phyloP scores from a whole-genome alignment of 92 coral and sea anemone species.

The Porites evermanni region DNA sequence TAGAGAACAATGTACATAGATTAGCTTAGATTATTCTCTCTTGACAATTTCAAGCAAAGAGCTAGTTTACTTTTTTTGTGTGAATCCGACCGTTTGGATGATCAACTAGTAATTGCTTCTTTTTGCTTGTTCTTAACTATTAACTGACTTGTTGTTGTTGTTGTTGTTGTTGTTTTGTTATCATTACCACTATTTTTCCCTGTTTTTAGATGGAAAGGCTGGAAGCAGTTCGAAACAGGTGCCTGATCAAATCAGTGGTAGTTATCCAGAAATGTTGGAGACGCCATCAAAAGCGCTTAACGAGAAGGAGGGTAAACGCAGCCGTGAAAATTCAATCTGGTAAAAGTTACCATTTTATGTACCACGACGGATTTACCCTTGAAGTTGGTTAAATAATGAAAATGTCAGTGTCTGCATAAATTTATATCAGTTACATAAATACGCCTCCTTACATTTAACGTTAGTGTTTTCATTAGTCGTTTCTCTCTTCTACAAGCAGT shows the following conservation, averaged over 20 bases:
- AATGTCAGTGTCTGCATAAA: no score
- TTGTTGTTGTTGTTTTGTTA: background rate
- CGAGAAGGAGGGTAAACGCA: constrained; percentile 35
- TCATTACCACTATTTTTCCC: background rate
- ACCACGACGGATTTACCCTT: background rate
- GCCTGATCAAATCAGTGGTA: constrained; percentile 67
- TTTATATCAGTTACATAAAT: no score
- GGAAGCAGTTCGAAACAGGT: constrained; percentile 65
- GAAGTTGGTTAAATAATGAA: background rate
- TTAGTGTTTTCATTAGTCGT: background rate
- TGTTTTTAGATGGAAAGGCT: constrained; percentile 74
- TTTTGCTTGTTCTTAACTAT: no score
- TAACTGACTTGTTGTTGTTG: background rate
- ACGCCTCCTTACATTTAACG: background rate
- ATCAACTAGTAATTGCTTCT: no score
- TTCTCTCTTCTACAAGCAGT: background rate
- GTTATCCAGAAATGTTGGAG: constrained; percentile 80
- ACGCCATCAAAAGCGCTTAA: constrained; percentile 60
- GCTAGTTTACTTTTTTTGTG: no score
- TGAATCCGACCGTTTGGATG: no score
- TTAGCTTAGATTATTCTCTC: no score
- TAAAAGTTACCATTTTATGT: background rate
- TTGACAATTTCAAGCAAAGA: no score
- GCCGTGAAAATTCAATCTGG: constrained; percentile 76
- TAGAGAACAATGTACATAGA: no score